A percentile compares a stretch with the other conserved stretches of the same genome.
Evolutionary conservation across 2,888 invertebrate species (phyloP).

Genomic region (Hedychridium roseum): DNA sequence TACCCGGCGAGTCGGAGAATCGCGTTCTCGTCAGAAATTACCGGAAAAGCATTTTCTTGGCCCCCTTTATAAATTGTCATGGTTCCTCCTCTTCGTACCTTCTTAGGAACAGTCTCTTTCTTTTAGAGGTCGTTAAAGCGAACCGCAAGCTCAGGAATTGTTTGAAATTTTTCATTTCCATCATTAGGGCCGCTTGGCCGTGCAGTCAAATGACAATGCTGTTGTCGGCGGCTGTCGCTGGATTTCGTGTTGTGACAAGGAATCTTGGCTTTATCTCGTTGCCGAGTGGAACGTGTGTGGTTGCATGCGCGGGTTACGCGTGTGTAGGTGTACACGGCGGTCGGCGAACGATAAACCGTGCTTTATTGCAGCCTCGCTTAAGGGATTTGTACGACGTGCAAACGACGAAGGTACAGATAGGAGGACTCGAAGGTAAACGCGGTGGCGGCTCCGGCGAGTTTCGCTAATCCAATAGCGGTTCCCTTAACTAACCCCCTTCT

Average conservation of each 20-base stretch:
- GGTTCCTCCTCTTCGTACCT: no score
- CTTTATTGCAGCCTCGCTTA: constrained; percentile 54
- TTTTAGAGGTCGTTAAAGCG: no score
- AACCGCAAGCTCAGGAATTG: constrained; percentile 2
- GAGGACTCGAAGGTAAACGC: constrained; percentile 45
- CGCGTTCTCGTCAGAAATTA: background rate
- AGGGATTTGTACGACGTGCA: constrained; percentile 57
- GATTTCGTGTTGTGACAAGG: constrained; percentile 17
- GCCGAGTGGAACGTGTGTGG: background rate
- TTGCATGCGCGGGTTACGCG: constrained; percentile 1
- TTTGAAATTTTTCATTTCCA: background rate
- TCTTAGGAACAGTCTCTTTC: no score
- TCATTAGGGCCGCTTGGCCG: constrained; percentile 3
- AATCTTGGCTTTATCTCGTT: constrained; percentile 25
- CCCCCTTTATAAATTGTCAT: no score
- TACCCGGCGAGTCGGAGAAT: background rate
- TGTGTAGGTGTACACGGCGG: constrained; percentile 30
- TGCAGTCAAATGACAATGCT: constrained; percentile 2
- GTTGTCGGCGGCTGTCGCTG: background rate
- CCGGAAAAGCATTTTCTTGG: no score
- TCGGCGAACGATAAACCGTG: constrained; percentile 51
- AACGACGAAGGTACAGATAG: constrained; percentile 52
- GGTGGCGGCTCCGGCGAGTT: constrained; percentile 25
- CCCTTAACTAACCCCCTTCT: constrained; percentile 56
- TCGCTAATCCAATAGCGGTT: constrained; percentile 50